Evolutionary conservation across 2,797 vertebrate genomes (phyloP), one percentile per base, ranked within the genome.

Genomic region (Anolis apletophallus): DNA sequence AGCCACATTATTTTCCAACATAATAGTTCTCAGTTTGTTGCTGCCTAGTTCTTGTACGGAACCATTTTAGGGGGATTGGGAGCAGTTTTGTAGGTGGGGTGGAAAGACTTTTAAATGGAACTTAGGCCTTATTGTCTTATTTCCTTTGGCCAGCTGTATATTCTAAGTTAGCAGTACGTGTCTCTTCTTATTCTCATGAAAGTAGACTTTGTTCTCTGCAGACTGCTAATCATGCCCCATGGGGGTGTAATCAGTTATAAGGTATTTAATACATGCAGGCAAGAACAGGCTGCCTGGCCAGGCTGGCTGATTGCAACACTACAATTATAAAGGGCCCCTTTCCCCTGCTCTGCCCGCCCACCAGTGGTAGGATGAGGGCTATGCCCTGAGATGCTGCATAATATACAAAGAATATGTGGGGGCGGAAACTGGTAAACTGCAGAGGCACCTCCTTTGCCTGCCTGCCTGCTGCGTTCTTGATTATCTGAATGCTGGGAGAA

Each of bases 171-270:
- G 80, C 93, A 92, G 91, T 96, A 95, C 92, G 61, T 96, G 96
- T 96, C 64, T 95, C 94, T 96, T 95, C 94, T 95, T 93, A 95
- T 96, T 95, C 95, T 96, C 93, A 94, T 97, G 95, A 97, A 96
- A 96, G 96, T 96, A 95, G 95, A 97, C 96, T 97, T 97, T 97
- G 96, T 97, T 97, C 95, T 97, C 94, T 94, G 90, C 92, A 96
- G 95, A 92, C 95, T 96, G 93, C 94, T 96, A 96, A 96, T 96
- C 95, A 92, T 97, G 96, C 96, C 96, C 96, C 91, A 95, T 96
- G 96, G 95, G 96, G 95, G 93, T 96, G 92, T 96, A 96, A 96
- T 96, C 96, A 96, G 94, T 94, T 96, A 95, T 95, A 96, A 97
- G 95, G 95, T 96, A 96, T 96, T 97, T 97, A 96, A 96, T 95